These are phyloP conservation scores for Manis crassicaudata DNA, from an alignment of 2,797 vertebrate species.

Conservation along the genomic window DNA sequence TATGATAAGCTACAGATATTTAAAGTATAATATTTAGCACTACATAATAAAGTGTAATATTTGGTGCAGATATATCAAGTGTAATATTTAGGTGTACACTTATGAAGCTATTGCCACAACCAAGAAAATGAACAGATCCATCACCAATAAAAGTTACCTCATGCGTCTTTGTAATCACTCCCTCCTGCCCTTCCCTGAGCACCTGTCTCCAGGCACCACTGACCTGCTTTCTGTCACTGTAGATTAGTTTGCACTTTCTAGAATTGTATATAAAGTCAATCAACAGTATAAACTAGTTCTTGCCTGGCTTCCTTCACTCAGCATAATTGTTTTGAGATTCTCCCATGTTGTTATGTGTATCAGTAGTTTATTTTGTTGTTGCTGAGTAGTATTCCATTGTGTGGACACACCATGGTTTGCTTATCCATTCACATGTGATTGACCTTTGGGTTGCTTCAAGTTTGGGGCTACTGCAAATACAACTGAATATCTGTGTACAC, in stretches of 20 bases:
- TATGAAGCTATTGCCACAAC: not conserved
- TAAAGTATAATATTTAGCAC: not conserved
- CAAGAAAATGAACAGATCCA: not conserved
- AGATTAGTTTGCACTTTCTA: too few relatives aligned
- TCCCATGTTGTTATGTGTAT: not conserved
- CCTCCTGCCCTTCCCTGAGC: not conserved
- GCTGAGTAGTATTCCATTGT: not conserved
- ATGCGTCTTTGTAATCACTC: not conserved
- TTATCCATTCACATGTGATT: not conserved
- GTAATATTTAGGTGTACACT: not conserved
- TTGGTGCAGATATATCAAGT: not conserved
- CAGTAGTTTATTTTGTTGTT: not conserved
- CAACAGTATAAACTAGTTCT: not conserved
- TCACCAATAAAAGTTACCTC: not conserved
- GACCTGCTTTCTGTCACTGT: not conserved
- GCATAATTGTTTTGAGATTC: too few relatives aligned
- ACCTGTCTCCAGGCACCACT: not conserved
- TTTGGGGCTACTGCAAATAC: not conserved
- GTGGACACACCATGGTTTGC: not conserved
- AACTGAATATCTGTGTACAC: not conserved
- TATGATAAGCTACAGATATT: not conserved
- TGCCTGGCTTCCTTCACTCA: too few relatives aligned
- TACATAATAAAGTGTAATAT: too few relatives aligned
- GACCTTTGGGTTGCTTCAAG: not conserved
- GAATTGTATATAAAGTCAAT: not conserved